A percentile compares a stretch with the other conserved stretches of the same genome.
These are phyloP conservation scores for Sorex fumeus DNA, from an alignment of 2,113 vertebrate species.

Conservation along the genomic window DNA sequence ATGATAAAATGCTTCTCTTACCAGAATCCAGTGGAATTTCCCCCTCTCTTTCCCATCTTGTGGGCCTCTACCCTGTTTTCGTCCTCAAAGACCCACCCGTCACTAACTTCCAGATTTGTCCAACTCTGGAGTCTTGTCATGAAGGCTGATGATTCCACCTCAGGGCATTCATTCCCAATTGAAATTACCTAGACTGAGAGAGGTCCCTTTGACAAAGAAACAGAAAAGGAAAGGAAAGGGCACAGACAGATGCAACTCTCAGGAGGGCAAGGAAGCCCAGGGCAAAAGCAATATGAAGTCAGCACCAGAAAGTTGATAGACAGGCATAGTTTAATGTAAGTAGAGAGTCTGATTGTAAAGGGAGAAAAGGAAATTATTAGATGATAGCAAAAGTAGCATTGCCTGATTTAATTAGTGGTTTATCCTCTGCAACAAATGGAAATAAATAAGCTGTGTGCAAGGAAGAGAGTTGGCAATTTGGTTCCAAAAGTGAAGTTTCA, in stretches of 20 bases:
- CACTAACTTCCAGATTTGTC: slow-evolving; percentile 65
- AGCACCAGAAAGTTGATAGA: not conserved
- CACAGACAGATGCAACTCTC: slow-evolving; percentile 39
- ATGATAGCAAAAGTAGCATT: not conserved
- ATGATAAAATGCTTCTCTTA: slow-evolving; percentile 76
- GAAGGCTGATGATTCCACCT: slow-evolving; percentile 75
- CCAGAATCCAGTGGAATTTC: not conserved
- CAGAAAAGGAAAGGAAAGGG: slow-evolving; percentile 54
- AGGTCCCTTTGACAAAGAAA: slow-evolving; percentile 68
- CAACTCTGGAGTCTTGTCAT: slow-evolving; percentile 69
- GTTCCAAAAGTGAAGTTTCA: not conserved
- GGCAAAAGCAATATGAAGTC: slow-evolving; percentile 13
- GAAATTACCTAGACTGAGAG: slow-evolving; percentile 66
- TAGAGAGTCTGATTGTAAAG: not conserved
- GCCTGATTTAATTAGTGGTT: not conserved
- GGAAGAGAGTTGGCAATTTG: not conserved
- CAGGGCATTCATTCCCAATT: slow-evolving; percentile 68
- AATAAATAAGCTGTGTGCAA: not conserved
- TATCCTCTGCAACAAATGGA: not conserved
- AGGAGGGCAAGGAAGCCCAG: not conserved
- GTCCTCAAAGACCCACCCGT: slow-evolving; percentile 37
- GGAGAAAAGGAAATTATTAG: not conserved
- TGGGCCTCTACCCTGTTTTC: slow-evolving; percentile 38
- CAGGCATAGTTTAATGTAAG: not conserved
- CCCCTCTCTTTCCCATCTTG: slow-evolving; percentile 25